phyloP scores from a whole-genome alignment of 2,113 vertebrate genomes.

The Falcunculus frontatus region DNA sequence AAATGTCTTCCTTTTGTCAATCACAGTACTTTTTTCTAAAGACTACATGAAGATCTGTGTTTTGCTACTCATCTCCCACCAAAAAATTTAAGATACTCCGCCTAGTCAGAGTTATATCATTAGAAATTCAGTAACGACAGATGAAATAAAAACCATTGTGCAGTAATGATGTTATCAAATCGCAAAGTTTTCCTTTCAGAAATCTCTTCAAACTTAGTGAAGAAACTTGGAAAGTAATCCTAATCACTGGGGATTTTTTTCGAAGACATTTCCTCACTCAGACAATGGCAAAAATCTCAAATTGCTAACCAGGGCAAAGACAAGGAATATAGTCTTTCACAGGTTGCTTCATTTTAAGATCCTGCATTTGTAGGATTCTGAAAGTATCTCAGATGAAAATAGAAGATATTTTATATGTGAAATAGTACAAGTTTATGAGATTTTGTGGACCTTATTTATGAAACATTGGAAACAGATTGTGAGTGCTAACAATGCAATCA shows the following conservation, averaged over 20 bases:
- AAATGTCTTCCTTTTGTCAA: slow-evolving; percentile 20
- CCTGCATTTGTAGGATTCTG: neutral
- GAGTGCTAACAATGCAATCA: neutral
- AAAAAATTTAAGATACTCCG: neutral
- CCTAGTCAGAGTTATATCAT: slow-evolving; percentile 34
- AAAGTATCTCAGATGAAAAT: neutral
- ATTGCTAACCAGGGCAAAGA: neutral
- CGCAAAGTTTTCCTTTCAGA: neutral
- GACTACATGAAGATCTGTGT: neutral
- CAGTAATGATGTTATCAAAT: neutral
- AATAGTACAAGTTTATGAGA: neutral
- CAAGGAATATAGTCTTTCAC: neutral
- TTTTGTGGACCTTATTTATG: neutral
- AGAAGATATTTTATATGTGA: neutral
- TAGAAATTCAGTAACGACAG: slow-evolving; percentile 22
- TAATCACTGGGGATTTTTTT: neutral
- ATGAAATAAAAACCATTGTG: slow-evolving; percentile 5
- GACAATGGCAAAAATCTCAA: neutral
- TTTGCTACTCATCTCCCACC: neutral
- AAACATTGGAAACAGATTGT: neutral
- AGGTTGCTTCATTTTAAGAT: neutral
- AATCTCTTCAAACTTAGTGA: neutral
- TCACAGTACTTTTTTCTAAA: neutral
- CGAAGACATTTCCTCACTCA: neutral
- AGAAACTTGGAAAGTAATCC: slow-evolving; percentile 27